Evolutionary conservation across 1,140 invertebrate genomes (phyloP), one percentile per base, ranked within the genome.

Genomic region (Zaprionus capensis): DNA sequence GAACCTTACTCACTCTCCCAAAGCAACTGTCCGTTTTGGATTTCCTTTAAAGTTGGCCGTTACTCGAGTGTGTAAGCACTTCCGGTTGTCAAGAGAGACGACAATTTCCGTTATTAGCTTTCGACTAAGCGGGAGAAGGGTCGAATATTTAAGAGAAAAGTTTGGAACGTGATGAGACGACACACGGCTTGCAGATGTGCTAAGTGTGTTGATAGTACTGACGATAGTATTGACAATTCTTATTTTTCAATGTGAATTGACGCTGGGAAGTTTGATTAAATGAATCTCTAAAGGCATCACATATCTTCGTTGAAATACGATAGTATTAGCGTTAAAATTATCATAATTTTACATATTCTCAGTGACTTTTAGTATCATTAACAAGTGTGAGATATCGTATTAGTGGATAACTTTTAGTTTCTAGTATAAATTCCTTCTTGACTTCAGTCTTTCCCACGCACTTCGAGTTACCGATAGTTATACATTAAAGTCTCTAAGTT

Each of bases 21-120:
- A 46, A 7, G 64, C 9, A 46, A 36, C 56, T 72, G 67, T 73
- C 62, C 56, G 49, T 57, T 72, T 56, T 71, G 31, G n/a, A 51
- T 56, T 71, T 78, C 59, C 78, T 74, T 90, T 88, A 79, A 88
- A 81, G 61, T 86, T 87, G 78, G 72, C 61, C 62, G 75, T 81
- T 74, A 88, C 67, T 84, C 81, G 74, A 81, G 81, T 90, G 79
- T 85, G 78, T 85, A 76, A 90, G 73, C 67, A 80, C 85, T 90
- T 90, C 85, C 85, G 76, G 67, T 76, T 90, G 76, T 65, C 72
- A 53, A 74, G 66, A 68, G 80, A 74, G 70, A 76, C 61, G 51
- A 53, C 68, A 71, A 71, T 81, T 78, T 81, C 79, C 79, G 79
- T 78, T 78, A 73, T 68, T 77, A 24, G 73, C 41, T 75, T 71